phyloP scores from a whole-genome alignment of 2,797 vertebrate species.

The Sebastes trivittatus region DNA sequence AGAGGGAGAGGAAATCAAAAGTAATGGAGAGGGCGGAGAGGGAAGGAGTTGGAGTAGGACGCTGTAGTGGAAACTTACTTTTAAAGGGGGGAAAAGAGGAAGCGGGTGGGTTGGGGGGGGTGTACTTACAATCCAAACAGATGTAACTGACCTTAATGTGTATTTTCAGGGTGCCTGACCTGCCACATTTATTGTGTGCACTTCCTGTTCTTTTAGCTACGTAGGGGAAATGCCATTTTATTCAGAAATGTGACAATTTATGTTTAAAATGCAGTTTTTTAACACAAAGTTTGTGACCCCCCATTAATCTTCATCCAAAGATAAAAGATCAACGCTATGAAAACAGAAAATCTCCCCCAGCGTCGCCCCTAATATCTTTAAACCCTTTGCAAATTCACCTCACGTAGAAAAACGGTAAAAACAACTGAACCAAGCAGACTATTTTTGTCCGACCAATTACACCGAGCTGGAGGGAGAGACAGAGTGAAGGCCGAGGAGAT shows the following conservation, averaged over 20 bases:
- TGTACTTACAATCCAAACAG: background rate
- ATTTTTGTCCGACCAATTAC: conserved; percentile 29
- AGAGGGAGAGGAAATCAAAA: conserved; percentile 53
- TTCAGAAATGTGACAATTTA: background rate
- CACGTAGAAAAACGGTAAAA: background rate
- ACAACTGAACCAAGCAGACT: conserved; percentile 5
- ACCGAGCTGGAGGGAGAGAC: background rate
- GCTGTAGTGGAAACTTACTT: conserved; percentile 14
- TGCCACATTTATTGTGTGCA: conserved; percentile 1
- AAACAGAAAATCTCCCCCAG: background rate
- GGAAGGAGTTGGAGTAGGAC: background rate
- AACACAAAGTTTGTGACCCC: background rate
- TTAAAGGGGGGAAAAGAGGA: background rate
- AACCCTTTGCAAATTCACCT: conserved; percentile 6
- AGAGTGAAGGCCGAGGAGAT: conserved; percentile 14
- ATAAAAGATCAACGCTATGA: background rate
- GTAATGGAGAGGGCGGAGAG: conserved; percentile 45
- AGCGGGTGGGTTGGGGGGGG: background rate
- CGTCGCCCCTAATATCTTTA: background rate
- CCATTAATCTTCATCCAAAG: background rate
- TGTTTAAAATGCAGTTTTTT: background rate
- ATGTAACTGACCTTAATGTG: background rate
- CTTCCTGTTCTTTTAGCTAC: background rate
- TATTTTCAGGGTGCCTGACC: background rate
- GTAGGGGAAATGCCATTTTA: background rate